Evolutionary conservation across 2,888 invertebrate genomes (phyloP), one percentile per base, ranked within the genome.

Genomic region (Ennomos erosarius): DNA sequence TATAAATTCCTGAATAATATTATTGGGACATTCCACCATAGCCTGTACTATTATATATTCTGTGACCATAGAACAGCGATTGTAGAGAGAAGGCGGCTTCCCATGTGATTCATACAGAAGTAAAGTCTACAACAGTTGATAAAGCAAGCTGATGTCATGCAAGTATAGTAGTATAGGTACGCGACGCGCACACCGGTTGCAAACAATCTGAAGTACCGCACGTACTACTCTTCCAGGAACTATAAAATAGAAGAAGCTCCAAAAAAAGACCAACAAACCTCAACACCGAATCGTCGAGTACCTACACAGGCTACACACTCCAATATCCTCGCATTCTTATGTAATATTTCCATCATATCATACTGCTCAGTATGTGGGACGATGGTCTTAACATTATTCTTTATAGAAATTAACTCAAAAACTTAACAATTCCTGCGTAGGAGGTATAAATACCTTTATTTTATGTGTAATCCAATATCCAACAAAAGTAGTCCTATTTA

Each of bases 401-500:
- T 61, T 49, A 62, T 49, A 59, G 37, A 68, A 69, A 70, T 72
- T 60, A 65, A 67, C 56, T 64, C 60, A 68, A 64, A 73, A 72
- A 69, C 60, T 54, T 63, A 73, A 74, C 67, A 78, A 79, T 77
- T 79, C 63, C 75, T 75, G 84, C 84, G 84, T 87, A 88, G 87
- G 86, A 85, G 82, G 87, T 76, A 72, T 82, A 90, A 90, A 90
- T 91, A 91, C 91, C 92, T 91, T 85, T 82, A 82, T 83, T 88
- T 87, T 85, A 85, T 82, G 85, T 91, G 92, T 91, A 91, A 91
- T 92, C 92, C 91, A 92, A 92, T 92, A 91, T 90, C 88, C 86
- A 86, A 87, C 87, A 88, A 87, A 87, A 6, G 86, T 87, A 86
- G 88, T 88, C 83, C 81, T 87, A 81, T 88, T 88, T 87, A 89